A percentile compares a stretch with the other conserved stretches of the same genome.
Conservation (phyloP, 2,113 vertebrate genomes). For the Aplodontia rufa region DNA sequence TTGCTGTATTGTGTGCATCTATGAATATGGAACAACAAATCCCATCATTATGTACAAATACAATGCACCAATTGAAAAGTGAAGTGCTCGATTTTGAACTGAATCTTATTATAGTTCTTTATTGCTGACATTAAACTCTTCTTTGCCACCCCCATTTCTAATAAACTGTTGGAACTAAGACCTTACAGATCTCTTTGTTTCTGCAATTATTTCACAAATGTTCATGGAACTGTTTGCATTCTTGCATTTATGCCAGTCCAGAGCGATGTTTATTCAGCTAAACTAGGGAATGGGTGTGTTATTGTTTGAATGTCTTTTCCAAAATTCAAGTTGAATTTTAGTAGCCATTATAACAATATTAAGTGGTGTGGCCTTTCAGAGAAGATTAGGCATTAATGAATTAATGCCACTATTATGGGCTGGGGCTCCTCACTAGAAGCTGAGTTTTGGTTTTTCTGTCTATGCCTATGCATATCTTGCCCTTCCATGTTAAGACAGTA, state of each 20-base stretch:
- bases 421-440: background rate
- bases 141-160: background rate
- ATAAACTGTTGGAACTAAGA: background rate
- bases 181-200: background rate
- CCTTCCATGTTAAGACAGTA: background rate
- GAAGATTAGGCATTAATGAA: too few species aligned
- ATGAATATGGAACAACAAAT: too few species aligned
- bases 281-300: background rate
- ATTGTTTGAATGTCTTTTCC: background rate
- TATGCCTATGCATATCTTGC: background rate
- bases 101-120: background rate
- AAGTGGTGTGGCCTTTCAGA: background rate
- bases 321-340: background rate
- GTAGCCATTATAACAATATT: background rate
- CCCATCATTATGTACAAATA: too few species aligned
- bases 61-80: too few species aligned
- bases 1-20: too few species aligned
- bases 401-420: background rate
- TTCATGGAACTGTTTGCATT: background rate
- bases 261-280: background rate
- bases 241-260: background rate
- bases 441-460: background rate
- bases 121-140: background rate
- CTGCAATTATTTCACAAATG: background rate
- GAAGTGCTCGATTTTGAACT: constrained; percentile 22